Percentiles rank a stretch among this genome's conserved stretches.
phyloP scores from a whole-genome alignment of 2,113 vertebrate species.

The Sylvilagus bachmani region DNA sequence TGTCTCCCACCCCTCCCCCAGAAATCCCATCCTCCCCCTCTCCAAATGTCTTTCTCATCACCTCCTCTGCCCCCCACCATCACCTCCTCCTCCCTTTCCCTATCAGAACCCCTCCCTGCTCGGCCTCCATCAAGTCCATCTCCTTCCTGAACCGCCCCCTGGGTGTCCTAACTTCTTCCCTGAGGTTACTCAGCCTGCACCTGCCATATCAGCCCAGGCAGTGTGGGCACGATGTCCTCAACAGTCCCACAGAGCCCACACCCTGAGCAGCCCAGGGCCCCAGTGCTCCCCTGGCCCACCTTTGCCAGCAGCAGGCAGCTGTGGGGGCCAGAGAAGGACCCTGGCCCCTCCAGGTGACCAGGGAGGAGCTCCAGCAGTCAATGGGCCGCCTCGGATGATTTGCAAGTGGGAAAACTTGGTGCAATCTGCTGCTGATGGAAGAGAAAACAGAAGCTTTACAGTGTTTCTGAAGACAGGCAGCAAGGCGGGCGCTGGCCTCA shows the following conservation, averaged over 20 bases:
- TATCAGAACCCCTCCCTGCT: neutral
- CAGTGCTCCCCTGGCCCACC: neutral
- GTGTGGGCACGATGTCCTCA: too few relatives aligned
- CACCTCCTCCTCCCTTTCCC: neutral
- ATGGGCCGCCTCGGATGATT: neutral
- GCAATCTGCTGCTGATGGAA: neutral
- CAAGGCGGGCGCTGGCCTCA: neutral
- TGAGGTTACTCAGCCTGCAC: too few relatives aligned
- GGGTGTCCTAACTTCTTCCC: neutral
- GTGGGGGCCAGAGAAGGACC: too few relatives aligned
- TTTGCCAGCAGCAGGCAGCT: fast-evolving
- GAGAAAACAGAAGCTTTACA: neutral
- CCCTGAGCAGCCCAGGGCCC: too few relatives aligned
- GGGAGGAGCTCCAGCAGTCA: neutral
- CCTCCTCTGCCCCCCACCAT: too few relatives aligned
- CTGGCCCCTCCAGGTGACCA: fast-evolving
- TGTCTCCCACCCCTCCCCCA: neutral
- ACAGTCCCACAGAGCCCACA: too few relatives aligned
- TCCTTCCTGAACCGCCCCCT: neutral
- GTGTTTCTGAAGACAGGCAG: neutral
- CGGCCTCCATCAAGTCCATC: neutral
- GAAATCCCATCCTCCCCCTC: neutral
- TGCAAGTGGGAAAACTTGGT: neutral
- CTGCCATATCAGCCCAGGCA: too few relatives aligned
- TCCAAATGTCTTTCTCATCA: neutral